phyloP scores from a whole-genome alignment of 2,888 invertebrate genomes.

The Parnassius smintheus region DNA sequence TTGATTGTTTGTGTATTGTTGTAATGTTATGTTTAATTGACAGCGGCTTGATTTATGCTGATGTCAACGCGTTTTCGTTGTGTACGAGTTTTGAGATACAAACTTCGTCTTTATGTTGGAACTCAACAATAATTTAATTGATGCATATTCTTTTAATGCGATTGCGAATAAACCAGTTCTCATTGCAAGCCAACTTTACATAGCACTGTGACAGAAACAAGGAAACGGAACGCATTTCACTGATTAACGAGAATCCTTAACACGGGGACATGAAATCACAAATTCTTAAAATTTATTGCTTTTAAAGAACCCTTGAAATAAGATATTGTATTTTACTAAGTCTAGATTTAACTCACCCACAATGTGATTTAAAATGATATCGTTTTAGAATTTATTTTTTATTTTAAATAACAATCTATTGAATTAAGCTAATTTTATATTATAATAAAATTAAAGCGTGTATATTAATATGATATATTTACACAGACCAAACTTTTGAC shows the following conservation, averaged over 20 bases:
- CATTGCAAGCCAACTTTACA: slow-evolving; percentile 13
- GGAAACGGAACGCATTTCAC: slow-evolving; percentile 23
- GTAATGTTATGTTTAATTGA: slow-evolving; percentile 79
- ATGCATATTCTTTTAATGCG: slow-evolving; percentile 25
- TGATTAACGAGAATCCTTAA: slow-evolving; percentile 23
- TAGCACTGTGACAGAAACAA: slow-evolving; percentile 20
- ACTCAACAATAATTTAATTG: slow-evolving; percentile 25
- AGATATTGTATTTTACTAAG: slow-evolving; percentile 18
- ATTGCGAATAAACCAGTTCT: slow-evolving; percentile 23
- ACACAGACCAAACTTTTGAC: too few relatives aligned
- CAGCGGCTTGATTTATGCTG: slow-evolving; percentile 75
- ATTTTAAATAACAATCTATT: too few relatives aligned
- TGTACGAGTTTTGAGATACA: slow-evolving; percentile 48
- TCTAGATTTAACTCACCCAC: slow-evolving; percentile 7
- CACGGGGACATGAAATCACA: slow-evolving; percentile 14
- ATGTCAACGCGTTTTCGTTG: slow-evolving; percentile 60
- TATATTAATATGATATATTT: too few relatives aligned
- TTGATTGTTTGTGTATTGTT: slow-evolving; percentile 76
- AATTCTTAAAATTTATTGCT: slow-evolving; percentile 24
- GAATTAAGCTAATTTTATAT: too few relatives aligned
- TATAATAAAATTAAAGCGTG: too few relatives aligned
- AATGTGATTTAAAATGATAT: slow-evolving; percentile 3
- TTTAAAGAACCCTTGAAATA: slow-evolving; percentile 6
- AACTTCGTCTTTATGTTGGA: slow-evolving; percentile 9
- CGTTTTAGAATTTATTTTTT: neutral